Evolutionary conservation across 2,888 invertebrate species (phyloP).

Genomic region (Slavum lentiscoides): DNA sequence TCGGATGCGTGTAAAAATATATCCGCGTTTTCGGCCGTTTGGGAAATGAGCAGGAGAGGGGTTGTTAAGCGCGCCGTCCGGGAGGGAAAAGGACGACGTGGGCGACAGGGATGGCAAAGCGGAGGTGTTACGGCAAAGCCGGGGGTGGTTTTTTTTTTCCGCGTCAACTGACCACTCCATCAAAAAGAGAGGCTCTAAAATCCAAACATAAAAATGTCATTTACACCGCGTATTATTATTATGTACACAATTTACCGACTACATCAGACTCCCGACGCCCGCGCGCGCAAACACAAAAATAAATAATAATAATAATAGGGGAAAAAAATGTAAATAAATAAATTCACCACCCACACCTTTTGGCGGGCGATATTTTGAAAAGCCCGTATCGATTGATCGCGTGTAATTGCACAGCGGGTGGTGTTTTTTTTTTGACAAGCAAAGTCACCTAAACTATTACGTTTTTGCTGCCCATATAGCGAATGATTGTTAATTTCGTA

Average conservation of each 20-base stretch:
- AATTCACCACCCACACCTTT: no score
- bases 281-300: no score
- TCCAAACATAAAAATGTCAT: conserved; percentile 51
- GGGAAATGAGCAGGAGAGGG: conserved; percentile 1
- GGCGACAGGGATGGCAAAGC: not conserved
- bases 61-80: not conserved
- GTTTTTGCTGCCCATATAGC: no score
- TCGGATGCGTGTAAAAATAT: conserved; percentile 46
- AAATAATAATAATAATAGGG: no score
- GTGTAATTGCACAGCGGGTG: no score
- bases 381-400: no score
- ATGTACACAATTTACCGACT: conserved; percentile 42
- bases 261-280: not conserved
- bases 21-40: conserved; percentile 20
- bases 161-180: conserved; percentile 47
- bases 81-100: no score
- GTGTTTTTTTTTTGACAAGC: no score
- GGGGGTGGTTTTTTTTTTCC: conserved; percentile 5
- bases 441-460: no score
- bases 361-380: no score
- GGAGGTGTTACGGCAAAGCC: conserved; percentile 13
- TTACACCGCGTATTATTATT: conserved; percentile 48
- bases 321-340: no score
- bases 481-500: no score
- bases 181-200: conserved; percentile 34